phyloP scores from a whole-genome alignment of 2,113 vertebrate genomes.

The Python bivittatus region DNA sequence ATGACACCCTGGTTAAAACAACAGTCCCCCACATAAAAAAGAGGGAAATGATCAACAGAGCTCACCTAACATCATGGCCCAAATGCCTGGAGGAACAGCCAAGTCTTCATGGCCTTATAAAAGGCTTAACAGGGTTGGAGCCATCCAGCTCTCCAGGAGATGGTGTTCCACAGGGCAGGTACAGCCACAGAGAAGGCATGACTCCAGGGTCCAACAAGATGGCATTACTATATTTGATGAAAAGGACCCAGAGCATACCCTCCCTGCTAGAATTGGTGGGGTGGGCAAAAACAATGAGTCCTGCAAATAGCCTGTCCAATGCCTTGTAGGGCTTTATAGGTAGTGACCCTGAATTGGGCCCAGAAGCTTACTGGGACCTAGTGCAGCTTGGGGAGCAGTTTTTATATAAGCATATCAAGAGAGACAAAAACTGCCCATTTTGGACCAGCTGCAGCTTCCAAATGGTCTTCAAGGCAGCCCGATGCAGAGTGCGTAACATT shows the following conservation, averaged over 20 bases:
- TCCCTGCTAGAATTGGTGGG: neutral
- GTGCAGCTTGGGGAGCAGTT: neutral
- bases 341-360: neutral
- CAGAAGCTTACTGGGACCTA: neutral
- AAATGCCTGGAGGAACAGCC: too few species aligned
- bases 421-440: neutral
- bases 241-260: neutral
- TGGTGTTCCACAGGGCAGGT: neutral
- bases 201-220: neutral
- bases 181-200: neutral
- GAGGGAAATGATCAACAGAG: too few species aligned
- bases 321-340: neutral
- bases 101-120: too few species aligned
- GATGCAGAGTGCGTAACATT: neutral
- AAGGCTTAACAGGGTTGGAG: too few species aligned
- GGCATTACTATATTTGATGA: neutral
- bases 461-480: neutral
- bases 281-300: neutral
- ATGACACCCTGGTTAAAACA: too few species aligned
- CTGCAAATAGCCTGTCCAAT: neutral
- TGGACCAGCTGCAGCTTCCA: neutral
- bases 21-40: too few species aligned
- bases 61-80: too few species aligned
- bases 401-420: neutral
- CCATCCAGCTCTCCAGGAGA: too few species aligned